Conservation (phyloP, 2,888 invertebrate genomes). For the Scaptomyza caliginosa region DNA sequence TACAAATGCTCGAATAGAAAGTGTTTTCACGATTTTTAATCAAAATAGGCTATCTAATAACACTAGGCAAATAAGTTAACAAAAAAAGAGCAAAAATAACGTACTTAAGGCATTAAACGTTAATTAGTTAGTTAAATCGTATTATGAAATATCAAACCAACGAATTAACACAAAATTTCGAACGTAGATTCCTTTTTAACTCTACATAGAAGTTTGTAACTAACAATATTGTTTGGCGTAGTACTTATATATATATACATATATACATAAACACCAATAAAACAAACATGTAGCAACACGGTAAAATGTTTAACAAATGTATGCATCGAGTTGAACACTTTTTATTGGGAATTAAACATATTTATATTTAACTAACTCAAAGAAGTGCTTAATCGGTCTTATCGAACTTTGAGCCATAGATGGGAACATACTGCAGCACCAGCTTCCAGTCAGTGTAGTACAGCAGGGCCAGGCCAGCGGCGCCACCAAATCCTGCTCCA, state of each 20-base stretch:
- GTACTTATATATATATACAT: constrained; percentile 36
- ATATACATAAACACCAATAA: constrained; percentile 22
- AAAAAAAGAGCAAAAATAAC: constrained; percentile 32
- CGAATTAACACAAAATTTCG: constrained; percentile 20
- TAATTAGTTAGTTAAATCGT: constrained; percentile 42
- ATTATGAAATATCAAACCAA: constrained; percentile 34
- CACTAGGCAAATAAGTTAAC: constrained; percentile 22
- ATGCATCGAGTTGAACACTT: constrained; percentile 9
- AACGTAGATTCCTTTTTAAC: constrained; percentile 34
- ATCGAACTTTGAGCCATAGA: constrained; percentile 90
- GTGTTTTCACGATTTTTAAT: constrained; percentile 63
- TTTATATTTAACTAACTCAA: constrained; percentile 37
- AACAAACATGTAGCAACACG: constrained; percentile 15
- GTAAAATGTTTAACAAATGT: constrained; percentile 9
- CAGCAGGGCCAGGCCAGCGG: constrained; percentile 86
- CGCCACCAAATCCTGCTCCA: constrained; percentile 87
- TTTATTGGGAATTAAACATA: constrained; percentile 32
- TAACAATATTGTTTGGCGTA: constrained; percentile 40
- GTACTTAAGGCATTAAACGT: constrained; percentile 44
- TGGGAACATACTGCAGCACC: constrained; percentile 89
- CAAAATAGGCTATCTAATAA: constrained; percentile 48
- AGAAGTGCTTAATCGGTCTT: constrained; percentile 78
- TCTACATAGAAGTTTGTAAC: constrained; percentile 13
- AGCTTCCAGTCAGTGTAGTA: constrained; percentile 93
- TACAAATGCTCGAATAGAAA: constrained; percentile 40